Conservation (phyloP, 2,113 vertebrate species). For the Miniopterus natalensis region DNA sequence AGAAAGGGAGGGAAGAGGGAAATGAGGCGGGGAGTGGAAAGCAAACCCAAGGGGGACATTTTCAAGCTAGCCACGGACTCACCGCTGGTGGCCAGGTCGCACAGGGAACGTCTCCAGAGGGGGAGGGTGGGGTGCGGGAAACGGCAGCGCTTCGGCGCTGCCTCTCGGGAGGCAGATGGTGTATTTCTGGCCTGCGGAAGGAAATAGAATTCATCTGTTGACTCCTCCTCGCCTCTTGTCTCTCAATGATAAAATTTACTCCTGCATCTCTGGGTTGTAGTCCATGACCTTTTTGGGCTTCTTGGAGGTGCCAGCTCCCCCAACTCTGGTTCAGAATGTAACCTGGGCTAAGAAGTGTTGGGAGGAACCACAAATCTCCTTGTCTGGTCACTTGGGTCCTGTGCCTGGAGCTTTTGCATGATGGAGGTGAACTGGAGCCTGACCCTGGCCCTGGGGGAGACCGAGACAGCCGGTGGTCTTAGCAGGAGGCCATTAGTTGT, state of each 20-base stretch:
- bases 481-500: background rate
- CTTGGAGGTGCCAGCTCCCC: background rate
- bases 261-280: background rate
- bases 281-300: background rate
- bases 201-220: background rate
- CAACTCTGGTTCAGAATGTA: background rate
- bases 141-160: accelerated
- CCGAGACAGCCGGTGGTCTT: background rate
- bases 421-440: background rate
- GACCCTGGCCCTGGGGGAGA: background rate
- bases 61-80: background rate
- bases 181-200: background rate
- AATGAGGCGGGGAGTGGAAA: background rate
- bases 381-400: background rate
- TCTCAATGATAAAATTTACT: background rate
- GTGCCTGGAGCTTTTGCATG: background rate
- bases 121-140: background rate
- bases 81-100: background rate
- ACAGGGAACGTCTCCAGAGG: background rate
- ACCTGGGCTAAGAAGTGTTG: background rate
- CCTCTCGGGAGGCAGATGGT: background rate
- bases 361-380: background rate
- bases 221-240: background rate
- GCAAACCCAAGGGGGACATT: background rate
- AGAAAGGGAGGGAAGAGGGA: background rate